A percentile compares a stretch with the other conserved stretches of the same genome.
These are phyloP conservation scores for Microctenopoma lineatum DNA, from an alignment of 2,797 vertebrate species.

Conservation along the genomic window DNA sequence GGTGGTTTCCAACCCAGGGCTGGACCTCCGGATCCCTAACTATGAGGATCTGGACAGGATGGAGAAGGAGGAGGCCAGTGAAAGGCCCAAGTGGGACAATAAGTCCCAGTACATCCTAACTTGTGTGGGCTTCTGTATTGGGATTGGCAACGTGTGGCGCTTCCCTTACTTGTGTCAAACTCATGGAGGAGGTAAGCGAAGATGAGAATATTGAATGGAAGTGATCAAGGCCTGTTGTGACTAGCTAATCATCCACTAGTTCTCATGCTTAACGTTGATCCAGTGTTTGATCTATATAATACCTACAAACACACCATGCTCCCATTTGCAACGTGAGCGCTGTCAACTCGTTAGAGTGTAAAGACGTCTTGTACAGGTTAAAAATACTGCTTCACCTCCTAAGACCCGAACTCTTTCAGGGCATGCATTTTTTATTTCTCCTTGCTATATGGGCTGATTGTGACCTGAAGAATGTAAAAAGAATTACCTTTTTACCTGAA, in stretches of 20 bases:
- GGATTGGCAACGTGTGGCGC: constrained; percentile 94
- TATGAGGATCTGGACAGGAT: constrained; percentile 84
- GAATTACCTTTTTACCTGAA: too few relatives aligned
- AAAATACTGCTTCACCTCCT: neutral
- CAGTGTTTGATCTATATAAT: too few relatives aligned
- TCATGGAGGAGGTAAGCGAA: constrained; percentile 90
- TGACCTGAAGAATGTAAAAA: too few relatives aligned
- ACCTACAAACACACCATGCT: neutral
- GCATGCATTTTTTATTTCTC: too few relatives aligned
- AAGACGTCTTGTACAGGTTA: neutral
- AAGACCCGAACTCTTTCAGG: too few relatives aligned
- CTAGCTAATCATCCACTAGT: neutral
- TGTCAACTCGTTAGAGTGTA: neutral
- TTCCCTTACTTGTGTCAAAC: constrained; percentile 94
- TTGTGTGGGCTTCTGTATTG: constrained; percentile 93
- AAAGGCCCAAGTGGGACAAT: constrained; percentile 94
- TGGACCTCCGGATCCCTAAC: constrained; percentile 62
- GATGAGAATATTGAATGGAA: accelerated
- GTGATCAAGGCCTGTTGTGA: neutral
- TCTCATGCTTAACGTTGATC: too few relatives aligned
- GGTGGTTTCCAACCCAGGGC: constrained; percentile 62
- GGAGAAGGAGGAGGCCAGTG: constrained; percentile 82
- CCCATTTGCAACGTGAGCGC: neutral
- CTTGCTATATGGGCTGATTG: too few relatives aligned
- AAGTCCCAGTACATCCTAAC: constrained; percentile 95